Evolutionary conservation across 35 echinoderm and acorn worm genomes (phyloP), one percentile per base, ranked within the genome.

Genomic region (Diadema setosum): DNA sequence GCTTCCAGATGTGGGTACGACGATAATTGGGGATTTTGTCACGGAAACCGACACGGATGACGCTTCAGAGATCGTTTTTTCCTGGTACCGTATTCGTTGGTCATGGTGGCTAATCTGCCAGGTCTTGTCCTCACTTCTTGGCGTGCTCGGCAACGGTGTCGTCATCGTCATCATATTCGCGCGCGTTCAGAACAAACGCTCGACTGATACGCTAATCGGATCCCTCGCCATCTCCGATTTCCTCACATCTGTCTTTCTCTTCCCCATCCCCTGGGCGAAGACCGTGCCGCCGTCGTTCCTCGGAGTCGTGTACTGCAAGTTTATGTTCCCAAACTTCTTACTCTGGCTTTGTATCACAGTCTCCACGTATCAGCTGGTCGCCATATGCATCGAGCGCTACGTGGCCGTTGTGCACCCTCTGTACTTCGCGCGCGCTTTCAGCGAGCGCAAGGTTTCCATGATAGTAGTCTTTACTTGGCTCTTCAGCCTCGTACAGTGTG

Each of bases 321-420:
- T 92, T 1, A 42, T 92, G 5, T 87, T 70, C 46, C 31, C 90
- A 2, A 36, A n/a, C 39, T 82, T 70, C 56, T 29, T 78, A 0
- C 50, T 92, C 56, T 92, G 84, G 84, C 50, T 92, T 39, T 81
- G 69, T 4, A 87, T 92, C 39, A 82, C 80, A 21, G 70, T 85
- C 5, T 92, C 90, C 5, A 75, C 86, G 3, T 92, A 82, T 37
- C 81, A 57, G 12, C 74, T 92, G 5, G 49, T 69, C 1, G 60
- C 86, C 56, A 87, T 92, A 48, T 87, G 81, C 2, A 65, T 92
- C 1, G 90, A 92, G 15, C 90, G 83, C 48, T 92, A 82, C 74
- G 34, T 92, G 12, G 90, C 90, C 5, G 76, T 92, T 2, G 46
- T 92, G 5, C 35, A 87, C 39, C 90, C 90, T n/a, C 31, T 92